Evolutionary conservation across 2,888 invertebrate species (phyloP).

Genomic region (Cataglyphis livida): DNA sequence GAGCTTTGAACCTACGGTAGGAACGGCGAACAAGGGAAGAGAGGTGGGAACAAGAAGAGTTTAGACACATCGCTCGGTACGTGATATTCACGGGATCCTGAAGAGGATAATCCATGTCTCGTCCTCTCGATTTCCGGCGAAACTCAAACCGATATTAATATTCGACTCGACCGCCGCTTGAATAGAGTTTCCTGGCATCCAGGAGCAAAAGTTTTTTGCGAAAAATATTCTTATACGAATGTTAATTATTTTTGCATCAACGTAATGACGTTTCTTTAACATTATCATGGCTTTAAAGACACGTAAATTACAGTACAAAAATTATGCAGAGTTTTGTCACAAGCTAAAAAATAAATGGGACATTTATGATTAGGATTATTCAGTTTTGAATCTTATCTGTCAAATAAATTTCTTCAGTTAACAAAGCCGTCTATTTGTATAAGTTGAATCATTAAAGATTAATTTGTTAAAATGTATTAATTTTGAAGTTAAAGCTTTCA

Average conservation of each 20-base stretch:
- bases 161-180: slow-evolving; percentile 32
- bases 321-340: background rate
- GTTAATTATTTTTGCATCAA: slow-evolving; percentile 6
- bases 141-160: slow-evolving; percentile 44
- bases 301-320: background rate
- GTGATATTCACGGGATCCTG: slow-evolving; percentile 67
- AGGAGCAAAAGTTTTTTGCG: background rate
- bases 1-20: slow-evolving; percentile 79
- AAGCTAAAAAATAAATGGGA: background rate
- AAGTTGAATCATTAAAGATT: background rate
- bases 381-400: background rate
- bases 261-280: background rate
- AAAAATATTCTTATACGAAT: slow-evolving; percentile 30
- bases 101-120: slow-evolving; percentile 21
- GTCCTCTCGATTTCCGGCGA: slow-evolving; percentile 42
- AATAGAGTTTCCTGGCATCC: slow-evolving; percentile 26
- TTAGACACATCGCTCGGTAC: slow-evolving; percentile 54
- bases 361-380: no score
- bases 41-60: background rate
- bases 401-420: background rate
- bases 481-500: background rate
- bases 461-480: background rate
- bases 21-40: background rate
- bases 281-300: no score
- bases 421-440: background rate